Base-by-base conservation (phyloP, 1,140 invertebrate species). In the Zaprionus capensis region DNA sequence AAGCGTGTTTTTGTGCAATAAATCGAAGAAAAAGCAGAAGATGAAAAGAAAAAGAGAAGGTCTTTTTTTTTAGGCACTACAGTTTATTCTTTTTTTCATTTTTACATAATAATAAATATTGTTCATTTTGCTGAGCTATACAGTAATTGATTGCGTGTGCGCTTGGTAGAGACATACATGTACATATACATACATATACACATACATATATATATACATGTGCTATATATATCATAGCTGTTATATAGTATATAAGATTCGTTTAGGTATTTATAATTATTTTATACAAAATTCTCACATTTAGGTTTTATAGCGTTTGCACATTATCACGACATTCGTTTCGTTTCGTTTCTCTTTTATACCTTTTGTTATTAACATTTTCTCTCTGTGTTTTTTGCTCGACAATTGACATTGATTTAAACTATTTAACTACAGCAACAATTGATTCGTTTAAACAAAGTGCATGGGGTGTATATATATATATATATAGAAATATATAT, bases 201-300 rank as follows among this genome's bases (percentile, higher is more conserved):
- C 22, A 44, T 63, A n/a, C 17, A 41, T 17, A 15, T 24, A 20
- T 20, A 38, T 20, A 72, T 72, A 67, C 66, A 55, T 68, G 56
- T 56, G 63, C 62, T 31, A 69, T 22, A 22, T 62, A 66, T 69
- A 61, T 41, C 24, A 31, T 61, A 56, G 41, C 62, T 62, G 46
- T 46, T 46, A 20, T 41, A 41, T 46, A 46, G 41, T 57, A 67
- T 20, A 74, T 84, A 78, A 65, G 76, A 78, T 82, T 66, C 57
- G 57, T 76, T 80, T 86, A 80, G 63, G 31, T 61, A 38, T 61
- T 85, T 85, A 85, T 59, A 87, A 87, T 78, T 87, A 87, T 80
- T 87, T 87, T 87, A 80, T 87, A 87, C 83, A 87, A 87, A 84
- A 78, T 83, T 87, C 84, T 87, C 83, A 87, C 83, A 87, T 87